These are phyloP conservation scores for Papilio helenus DNA, from an alignment of 1,140 invertebrate species.

Conservation along the genomic window DNA sequence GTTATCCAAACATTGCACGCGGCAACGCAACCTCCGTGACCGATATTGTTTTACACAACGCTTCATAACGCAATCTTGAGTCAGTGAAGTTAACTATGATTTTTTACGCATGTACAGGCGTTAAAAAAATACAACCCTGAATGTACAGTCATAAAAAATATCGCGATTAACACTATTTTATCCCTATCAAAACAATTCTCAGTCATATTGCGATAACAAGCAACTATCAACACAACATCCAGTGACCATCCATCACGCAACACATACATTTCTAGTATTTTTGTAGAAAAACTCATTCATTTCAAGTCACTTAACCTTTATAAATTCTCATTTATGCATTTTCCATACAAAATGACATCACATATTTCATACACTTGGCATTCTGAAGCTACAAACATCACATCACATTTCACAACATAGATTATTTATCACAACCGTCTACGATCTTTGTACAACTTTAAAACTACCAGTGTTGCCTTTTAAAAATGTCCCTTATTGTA, in stretches of 20 bases:
- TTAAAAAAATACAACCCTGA: neutral
- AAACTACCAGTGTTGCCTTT: conserved; percentile 31
- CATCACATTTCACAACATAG: conserved; percentile 39
- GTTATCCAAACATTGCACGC: conserved; percentile 28
- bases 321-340: neutral
- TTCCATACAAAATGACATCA: neutral
- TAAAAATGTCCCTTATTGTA: conserved; percentile 24
- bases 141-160: neutral
- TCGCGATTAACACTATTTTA: neutral
- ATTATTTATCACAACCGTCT: conserved; percentile 36
- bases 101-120: neutral
- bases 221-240: neutral
- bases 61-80: conserved; percentile 23
- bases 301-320: neutral
- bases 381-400: conserved; percentile 26
- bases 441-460: conserved; percentile 30
- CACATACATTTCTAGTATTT: neutral
- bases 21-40: conserved; percentile 13
- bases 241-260: neutral
- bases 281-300: neutral
- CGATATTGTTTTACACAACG: conserved; percentile 13
- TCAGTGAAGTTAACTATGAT: neutral
- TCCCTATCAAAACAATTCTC: neutral
- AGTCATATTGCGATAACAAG: neutral
- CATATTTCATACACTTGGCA: neutral